Evolutionary conservation across 2,113 vertebrate genomes (phyloP).

Genomic region (Bubo blakistoni): DNA sequence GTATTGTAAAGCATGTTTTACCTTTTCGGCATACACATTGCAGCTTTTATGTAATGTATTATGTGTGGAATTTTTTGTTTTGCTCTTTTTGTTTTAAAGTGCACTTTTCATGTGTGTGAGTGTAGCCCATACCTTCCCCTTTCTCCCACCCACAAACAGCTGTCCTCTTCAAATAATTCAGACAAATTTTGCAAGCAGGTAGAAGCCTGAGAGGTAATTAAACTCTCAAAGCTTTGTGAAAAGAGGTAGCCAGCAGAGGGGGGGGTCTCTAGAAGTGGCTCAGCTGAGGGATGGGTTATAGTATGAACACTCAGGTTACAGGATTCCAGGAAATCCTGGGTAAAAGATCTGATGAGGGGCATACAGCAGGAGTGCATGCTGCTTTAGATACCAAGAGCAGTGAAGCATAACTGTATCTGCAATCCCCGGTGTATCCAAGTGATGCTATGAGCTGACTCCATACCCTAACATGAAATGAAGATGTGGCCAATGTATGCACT

Average conservation of each 20-base stretch:
- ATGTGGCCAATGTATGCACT: neutral
- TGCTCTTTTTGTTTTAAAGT: neutral
- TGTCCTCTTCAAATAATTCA: neutral
- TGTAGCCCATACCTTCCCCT: neutral
- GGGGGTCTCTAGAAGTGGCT: neutral
- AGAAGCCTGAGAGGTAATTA: neutral
- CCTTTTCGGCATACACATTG: neutral
- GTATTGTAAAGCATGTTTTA: constrained; percentile 8
- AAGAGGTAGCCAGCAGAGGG: neutral
- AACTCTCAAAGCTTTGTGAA: neutral
- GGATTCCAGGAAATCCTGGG: neutral
- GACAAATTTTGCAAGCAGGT: neutral
- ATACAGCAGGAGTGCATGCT: neutral
- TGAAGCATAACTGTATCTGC: neutral
- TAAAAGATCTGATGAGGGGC: neutral
- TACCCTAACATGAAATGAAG: neutral
- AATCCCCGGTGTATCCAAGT: neutral
- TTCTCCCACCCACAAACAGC: neutral
- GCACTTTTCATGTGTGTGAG: neutral
- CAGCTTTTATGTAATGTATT: neutral
- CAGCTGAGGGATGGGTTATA: neutral
- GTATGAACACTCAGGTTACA: neutral
- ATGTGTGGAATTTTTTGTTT: neutral
- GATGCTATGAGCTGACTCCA: neutral
- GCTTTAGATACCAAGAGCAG: neutral